phyloP scores from a whole-genome alignment of 2,113 vertebrate species.

The Blennius ocellaris region DNA sequence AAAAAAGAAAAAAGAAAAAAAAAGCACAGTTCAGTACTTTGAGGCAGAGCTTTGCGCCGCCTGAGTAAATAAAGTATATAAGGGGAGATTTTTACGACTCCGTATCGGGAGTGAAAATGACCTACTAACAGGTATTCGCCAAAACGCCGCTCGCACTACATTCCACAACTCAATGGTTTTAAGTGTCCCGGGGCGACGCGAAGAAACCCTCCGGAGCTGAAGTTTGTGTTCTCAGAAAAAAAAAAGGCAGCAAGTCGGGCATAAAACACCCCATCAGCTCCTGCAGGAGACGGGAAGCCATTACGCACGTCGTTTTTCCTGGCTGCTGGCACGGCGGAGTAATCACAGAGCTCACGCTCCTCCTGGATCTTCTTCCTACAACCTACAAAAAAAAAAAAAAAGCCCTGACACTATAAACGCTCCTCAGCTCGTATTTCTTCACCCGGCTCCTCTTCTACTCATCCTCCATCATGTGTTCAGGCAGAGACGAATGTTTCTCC shows the following conservation, averaged over 20 bases:
- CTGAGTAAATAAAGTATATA: background rate
- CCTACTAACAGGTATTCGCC: constrained; percentile 37
- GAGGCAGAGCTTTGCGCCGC: no score
- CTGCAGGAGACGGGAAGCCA: constrained; percentile 65
- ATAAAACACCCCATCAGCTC: constrained; percentile 72
- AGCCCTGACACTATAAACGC: constrained; percentile 45
- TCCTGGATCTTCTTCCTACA: constrained; percentile 47
- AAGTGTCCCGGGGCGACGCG: constrained; percentile 20
- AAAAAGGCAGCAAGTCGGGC: constrained; percentile 29
- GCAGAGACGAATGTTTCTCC: constrained; percentile 35
- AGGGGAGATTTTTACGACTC: background rate
- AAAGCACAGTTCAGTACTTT: no score
- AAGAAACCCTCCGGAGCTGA: constrained; percentile 5
- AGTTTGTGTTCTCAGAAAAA: constrained; percentile 39
- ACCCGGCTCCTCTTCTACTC: constrained; percentile 10
- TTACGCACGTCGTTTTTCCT: constrained; percentile 72
- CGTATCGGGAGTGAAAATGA: constrained; percentile 1
- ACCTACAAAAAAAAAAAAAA: constrained; percentile 1
- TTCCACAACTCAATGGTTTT: constrained; percentile 69
- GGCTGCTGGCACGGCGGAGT: constrained; percentile 47
- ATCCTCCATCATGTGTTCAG: constrained; percentile 13
- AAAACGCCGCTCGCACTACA: constrained; percentile 27
- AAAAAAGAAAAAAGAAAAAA: background rate
- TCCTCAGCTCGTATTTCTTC: constrained; percentile 32
- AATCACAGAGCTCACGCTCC: constrained; percentile 32